phyloP scores from a whole-genome alignment of 2,888 invertebrate species.

The Agrochola litura region DNA sequence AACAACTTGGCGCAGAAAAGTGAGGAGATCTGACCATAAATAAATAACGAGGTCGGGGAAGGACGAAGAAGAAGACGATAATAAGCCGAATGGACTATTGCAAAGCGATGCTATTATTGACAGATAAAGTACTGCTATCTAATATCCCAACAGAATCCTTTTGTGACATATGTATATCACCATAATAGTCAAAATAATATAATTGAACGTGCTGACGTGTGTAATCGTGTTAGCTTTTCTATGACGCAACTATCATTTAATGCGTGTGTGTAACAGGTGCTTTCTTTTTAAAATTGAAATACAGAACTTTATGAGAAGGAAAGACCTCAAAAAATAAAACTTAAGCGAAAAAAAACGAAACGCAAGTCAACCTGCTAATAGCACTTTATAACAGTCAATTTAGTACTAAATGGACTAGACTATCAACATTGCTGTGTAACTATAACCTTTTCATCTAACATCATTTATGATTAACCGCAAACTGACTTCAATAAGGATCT shows the following conservation, averaged over 20 bases:
- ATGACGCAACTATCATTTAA: neutral
- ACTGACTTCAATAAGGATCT: constrained; percentile 47
- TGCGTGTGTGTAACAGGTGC: too few relatives aligned
- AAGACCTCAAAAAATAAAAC: neutral
- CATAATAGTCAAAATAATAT: neutral
- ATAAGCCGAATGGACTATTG: too few relatives aligned
- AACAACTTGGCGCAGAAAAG: neutral
- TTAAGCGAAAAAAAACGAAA: neutral
- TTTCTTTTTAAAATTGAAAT: neutral
- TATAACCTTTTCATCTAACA: constrained; percentile 28
- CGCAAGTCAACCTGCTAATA: constrained; percentile 2
- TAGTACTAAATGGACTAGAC: constrained; percentile 4
- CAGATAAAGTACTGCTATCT: neutral
- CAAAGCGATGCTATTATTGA: neutral
- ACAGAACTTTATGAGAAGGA: neutral
- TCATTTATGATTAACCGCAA: constrained; percentile 43
- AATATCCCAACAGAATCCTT: neutral
- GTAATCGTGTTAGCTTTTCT: neutral
- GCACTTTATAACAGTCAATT: constrained; percentile 20
- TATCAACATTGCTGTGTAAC: constrained; percentile 7
- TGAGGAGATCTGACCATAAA: neutral
- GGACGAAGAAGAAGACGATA: neutral
- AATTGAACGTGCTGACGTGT: constrained; percentile 10
- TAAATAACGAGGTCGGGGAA: neutral
- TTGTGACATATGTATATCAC: neutral